phyloP scores from a whole-genome alignment of 2,797 vertebrate genomes.

The Falco rusticolus region DNA sequence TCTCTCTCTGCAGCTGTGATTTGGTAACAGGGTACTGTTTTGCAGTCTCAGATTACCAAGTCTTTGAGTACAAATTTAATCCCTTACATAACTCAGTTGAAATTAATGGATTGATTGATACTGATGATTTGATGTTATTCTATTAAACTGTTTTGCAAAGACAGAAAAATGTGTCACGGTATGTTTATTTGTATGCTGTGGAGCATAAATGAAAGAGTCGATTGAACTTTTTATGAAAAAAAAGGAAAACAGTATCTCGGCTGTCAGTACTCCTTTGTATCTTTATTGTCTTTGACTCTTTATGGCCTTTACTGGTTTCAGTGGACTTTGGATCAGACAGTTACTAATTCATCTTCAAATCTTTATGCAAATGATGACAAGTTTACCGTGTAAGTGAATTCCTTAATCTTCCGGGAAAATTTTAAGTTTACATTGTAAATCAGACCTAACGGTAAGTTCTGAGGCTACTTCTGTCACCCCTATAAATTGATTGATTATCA shows the following conservation, averaged over 20 bases:
- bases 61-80: conserved; percentile 5
- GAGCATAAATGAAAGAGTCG: neutral
- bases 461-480: neutral
- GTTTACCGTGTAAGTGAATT: neutral
- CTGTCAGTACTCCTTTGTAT: neutral
- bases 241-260: neutral
- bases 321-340: conserved; percentile 9
- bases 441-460: neutral
- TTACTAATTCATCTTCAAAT: conserved; percentile 29
- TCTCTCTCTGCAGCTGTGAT: neutral
- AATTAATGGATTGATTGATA: conserved; percentile 15
- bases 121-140: neutral
- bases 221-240: neutral
- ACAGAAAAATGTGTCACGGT: neutral
- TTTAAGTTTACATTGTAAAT: neutral
- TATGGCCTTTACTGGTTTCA: neutral
- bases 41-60: neutral
- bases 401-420: conserved; percentile 24
- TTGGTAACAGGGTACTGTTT: neutral
- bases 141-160: neutral
- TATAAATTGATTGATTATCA: neutral
- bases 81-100: neutral
- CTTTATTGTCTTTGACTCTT: conserved; percentile 27
- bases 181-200: neutral
- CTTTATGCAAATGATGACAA: neutral